Conservation (phyloP, 1,140 invertebrate genomes). For the Phenacoccus solenopsis region DNA sequence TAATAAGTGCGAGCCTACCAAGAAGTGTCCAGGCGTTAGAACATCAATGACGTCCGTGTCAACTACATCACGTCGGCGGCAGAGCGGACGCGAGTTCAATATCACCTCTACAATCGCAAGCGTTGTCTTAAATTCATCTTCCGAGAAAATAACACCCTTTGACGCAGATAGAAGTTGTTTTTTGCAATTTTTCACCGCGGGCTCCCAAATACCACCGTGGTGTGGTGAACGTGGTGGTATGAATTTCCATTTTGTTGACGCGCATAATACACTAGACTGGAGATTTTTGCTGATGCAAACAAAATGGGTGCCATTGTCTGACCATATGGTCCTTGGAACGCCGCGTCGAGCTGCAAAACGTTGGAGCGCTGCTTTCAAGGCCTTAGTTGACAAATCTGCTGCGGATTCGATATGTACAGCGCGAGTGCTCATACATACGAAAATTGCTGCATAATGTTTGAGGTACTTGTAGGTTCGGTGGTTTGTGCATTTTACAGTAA, state of each 20-base stretch:
- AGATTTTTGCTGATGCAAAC: constrained; percentile 18
- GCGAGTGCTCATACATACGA: constrained; percentile 23
- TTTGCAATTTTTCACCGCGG: constrained; percentile 29
- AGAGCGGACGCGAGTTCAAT: constrained; percentile 33
- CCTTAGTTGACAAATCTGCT: constrained; percentile 22
- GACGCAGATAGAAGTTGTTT: neutral
- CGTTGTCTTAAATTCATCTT: neutral
- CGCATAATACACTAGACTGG: neutral
- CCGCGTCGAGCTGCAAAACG: constrained; percentile 34
- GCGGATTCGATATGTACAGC: constrained; percentile 29
- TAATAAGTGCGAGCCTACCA: constrained; percentile 24
- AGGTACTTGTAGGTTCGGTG: constrained; percentile 22
- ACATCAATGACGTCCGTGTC: constrained; percentile 14
- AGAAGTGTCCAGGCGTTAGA: constrained; percentile 30
- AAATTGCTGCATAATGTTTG: constrained; percentile 28
- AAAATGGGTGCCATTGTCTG: constrained; percentile 34
- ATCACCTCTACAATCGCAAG: constrained; percentile 27
- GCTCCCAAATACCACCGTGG: constrained; percentile 34
- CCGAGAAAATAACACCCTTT: neutral
- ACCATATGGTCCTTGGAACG: constrained; percentile 28
- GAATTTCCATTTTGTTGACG: constrained; percentile 29
- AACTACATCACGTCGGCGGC: constrained; percentile 22
- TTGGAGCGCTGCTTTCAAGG: constrained; percentile 30
- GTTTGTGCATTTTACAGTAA: constrained; percentile 26
- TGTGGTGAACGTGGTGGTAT: constrained; percentile 30